Base-by-base conservation (phyloP, 1,140 invertebrate genomes). In the Drosophila subpulchrella region DNA sequence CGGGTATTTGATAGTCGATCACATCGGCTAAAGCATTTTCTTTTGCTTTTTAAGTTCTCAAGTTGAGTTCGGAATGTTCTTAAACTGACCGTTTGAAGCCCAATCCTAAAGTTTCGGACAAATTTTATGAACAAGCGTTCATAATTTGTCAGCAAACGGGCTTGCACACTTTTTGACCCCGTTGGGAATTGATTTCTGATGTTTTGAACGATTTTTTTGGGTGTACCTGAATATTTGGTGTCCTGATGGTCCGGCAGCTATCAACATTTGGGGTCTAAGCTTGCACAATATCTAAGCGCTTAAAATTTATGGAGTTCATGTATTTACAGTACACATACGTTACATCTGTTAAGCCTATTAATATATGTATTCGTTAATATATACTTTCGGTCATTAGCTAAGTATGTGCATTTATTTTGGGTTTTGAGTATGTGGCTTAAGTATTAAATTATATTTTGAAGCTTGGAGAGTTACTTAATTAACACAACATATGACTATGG, bases 261-360 rank as follows among this genome's bases (percentile, higher is more conserved):
- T 61, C 20, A 34, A 27, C 11, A 24, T 32, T 24, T 17, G 1
- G 24, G 11, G 7, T 34, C 17, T 41, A 27, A 15, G 66, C 38
- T 24, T 38, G 15, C 10, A 51, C 27, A 63, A 42, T 44, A 65
- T 36, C 12, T 34, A 15, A 41, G 24, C 46, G 41, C 24, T 60
- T 24, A 53, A 75, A 63, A 62, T 56, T 77, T 70, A 77, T 68
- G 74, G 55, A 70, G 70, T 76, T 55, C 30, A 51, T 76, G 67
- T 76, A 61, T 68, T 76, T 68, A 68, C 63, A 77, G 27, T 44
- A 44, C 41, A 27, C 6, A 13, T 63, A 41, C n/a, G 20, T 50
- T 39, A 48, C 56, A 13, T 38, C 38, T 11, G 12, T 15, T 77
- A 57, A 65, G 20, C 34, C 48, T 76, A 77, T 42, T 61, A 74